A percentile compares a stretch with the other conserved stretches of the same genome.
Evolutionary conservation across 2,113 vertebrate genomes (phyloP).

Genomic region (Tragelaphus imberbis): DNA sequence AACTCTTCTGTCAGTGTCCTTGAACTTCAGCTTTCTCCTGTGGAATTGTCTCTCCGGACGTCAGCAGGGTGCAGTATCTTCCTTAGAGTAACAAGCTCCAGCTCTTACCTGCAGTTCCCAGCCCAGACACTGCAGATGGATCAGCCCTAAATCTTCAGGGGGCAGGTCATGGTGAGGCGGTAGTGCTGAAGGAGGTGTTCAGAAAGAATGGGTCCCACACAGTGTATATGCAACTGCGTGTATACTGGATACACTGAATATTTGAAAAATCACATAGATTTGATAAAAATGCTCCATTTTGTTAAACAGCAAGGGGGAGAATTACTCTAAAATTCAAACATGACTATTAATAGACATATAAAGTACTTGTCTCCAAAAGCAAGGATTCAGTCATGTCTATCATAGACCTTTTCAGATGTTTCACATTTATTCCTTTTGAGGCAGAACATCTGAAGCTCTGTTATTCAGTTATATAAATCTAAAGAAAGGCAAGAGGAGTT

Average conservation of each 20-base stretch:
- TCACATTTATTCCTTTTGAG: background rate
- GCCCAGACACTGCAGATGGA: background rate
- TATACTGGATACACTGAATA: background rate
- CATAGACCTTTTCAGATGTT: background rate
- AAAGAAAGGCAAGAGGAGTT: background rate
- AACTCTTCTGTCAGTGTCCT: background rate
- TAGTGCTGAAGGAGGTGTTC: background rate
- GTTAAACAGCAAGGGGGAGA: background rate
- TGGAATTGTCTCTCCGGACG: background rate
- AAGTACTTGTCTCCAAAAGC: background rate
- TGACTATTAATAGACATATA: background rate
- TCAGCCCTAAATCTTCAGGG: background rate
- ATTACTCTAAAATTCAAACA: background rate
- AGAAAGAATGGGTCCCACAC: background rate
- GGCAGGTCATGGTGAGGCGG: background rate
- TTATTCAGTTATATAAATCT: background rate
- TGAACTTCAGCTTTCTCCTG: background rate
- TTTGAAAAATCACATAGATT: background rate
- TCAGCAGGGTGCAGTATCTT: background rate
- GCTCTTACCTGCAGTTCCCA: background rate
- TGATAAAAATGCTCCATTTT: background rate
- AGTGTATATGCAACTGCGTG: background rate
- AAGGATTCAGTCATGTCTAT: background rate
- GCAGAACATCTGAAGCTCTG: background rate
- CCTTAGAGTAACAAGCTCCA: background rate